Conservation (phyloP, 2,888 invertebrate species). For the Caenorhabditis auriculariae region DNA sequence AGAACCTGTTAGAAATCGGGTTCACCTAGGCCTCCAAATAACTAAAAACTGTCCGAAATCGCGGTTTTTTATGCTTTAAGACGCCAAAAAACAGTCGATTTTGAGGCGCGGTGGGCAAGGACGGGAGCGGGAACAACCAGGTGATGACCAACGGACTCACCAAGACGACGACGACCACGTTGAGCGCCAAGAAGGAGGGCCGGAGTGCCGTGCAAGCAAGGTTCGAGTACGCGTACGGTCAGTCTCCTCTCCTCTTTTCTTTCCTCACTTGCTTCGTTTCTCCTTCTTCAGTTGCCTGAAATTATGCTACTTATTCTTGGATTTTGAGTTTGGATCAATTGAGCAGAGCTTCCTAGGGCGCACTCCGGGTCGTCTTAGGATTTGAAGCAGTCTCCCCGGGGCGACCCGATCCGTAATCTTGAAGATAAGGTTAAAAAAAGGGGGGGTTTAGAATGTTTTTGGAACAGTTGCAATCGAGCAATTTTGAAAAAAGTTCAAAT, state of each 20-base stretch:
- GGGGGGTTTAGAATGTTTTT: no score
- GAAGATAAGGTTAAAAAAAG: no score
- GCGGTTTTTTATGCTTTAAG: neutral
- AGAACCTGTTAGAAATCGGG: neutral
- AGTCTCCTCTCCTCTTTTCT: constrained; percentile 8
- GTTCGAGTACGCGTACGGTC: constrained; percentile 63
- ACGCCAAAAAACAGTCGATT: neutral
- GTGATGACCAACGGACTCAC: constrained; percentile 15
- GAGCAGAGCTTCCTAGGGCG: neutral
- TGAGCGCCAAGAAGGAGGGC: constrained; percentile 32
- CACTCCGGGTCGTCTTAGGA: neutral
- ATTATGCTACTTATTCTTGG: neutral
- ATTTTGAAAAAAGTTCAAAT: no score
- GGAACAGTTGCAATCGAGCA: no score
- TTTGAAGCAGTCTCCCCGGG: no score
- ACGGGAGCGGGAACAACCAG: constrained; percentile 6
- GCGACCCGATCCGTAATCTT: no score
- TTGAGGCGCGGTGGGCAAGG: neutral
- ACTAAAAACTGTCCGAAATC: neutral
- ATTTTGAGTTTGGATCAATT: neutral
- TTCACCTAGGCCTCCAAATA: neutral
- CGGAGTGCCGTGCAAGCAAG: constrained; percentile 58
- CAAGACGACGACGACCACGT: constrained; percentile 37
- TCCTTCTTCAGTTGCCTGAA: neutral
- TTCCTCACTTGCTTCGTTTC: constrained; percentile 1